Evolutionary conservation across 2,888 invertebrate genomes (phyloP).

Genomic region (Temnothorax rugatulus): DNA sequence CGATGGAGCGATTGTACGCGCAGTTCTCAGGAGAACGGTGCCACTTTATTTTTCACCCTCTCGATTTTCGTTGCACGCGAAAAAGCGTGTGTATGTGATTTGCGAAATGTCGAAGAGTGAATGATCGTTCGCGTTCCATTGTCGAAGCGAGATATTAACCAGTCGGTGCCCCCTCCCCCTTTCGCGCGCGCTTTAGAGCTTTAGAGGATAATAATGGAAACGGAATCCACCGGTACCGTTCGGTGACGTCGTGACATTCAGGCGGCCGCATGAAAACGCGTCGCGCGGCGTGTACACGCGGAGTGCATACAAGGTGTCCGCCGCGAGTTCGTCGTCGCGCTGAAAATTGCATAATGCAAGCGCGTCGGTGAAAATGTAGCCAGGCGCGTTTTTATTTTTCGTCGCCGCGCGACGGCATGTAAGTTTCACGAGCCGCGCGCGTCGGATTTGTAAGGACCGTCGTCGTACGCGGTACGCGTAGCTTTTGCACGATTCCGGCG

Average conservation of each 20-base stretch:
- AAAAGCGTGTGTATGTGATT: background rate
- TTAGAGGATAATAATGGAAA: conserved; percentile 43
- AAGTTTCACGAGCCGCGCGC: conserved; percentile 56
- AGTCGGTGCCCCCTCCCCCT: background rate
- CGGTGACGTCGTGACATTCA: conserved; percentile 31
- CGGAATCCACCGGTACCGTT: conserved; percentile 25
- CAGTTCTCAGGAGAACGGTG: background rate
- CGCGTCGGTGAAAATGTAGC: conserved; percentile 43
- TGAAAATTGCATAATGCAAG: conserved; percentile 56
- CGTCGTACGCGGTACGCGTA: conserved; percentile 43
- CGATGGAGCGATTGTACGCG: too few species aligned
- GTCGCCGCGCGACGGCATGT: conserved; percentile 48
- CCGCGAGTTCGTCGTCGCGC: conserved; percentile 43
- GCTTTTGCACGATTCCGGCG: conserved; percentile 44
- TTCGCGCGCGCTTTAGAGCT: background rate
- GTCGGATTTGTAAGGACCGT: conserved; percentile 51
- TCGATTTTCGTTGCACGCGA: background rate
- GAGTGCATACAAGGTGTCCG: conserved; percentile 39
- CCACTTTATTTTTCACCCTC: too few species aligned
- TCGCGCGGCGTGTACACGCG: conserved; percentile 22
- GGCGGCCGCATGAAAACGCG: conserved; percentile 38
- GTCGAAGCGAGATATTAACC: conserved; percentile 36
- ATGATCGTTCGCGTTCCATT: conserved; percentile 20
- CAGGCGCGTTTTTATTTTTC: conserved; percentile 47
- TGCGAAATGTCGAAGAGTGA: conserved; percentile 16